phyloP scores from a whole-genome alignment of 23 tunicate species.

The Ciona savignyi region DNA sequence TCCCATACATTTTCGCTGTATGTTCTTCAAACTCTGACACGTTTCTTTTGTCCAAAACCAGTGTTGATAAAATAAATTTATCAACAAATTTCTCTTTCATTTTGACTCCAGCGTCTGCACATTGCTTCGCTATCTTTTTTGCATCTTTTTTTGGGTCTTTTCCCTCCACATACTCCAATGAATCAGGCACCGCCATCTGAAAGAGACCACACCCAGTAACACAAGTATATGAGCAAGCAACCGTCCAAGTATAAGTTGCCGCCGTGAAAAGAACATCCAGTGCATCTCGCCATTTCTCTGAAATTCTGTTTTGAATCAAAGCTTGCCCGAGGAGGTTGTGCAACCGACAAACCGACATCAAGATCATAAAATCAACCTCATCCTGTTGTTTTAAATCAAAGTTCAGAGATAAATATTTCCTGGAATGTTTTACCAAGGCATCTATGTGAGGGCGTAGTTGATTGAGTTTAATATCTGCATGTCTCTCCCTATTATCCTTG shows the following conservation, averaged over 20 bases:
- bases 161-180: conserved; percentile 6
- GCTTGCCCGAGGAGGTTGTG: conserved; percentile 50
- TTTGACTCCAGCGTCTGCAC: conserved; percentile 11
- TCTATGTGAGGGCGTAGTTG: background rate
- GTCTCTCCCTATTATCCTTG: background rate
- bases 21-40: background rate
- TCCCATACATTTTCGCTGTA: background rate
- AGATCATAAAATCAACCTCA: conserved; percentile 17
- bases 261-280: conserved; percentile 33
- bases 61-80: conserved; percentile 11
- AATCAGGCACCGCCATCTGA: background rate
- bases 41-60: background rate
- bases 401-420: background rate
- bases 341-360: conserved; percentile 28
- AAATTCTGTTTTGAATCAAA: conserved; percentile 20
- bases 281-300: conserved; percentile 1
- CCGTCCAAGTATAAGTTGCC: conserved; percentile 21
- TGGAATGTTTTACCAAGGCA: background rate
- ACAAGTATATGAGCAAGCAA: conserved; percentile 1
- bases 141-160: conserved; percentile 19
- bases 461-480: background rate
- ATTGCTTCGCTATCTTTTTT: conserved; percentile 6
- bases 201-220: background rate
- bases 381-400: background rate
- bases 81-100: background rate